phyloP scores from a whole-genome alignment of 1,140 invertebrate genomes.

The Scaptomyza graminum region DNA sequence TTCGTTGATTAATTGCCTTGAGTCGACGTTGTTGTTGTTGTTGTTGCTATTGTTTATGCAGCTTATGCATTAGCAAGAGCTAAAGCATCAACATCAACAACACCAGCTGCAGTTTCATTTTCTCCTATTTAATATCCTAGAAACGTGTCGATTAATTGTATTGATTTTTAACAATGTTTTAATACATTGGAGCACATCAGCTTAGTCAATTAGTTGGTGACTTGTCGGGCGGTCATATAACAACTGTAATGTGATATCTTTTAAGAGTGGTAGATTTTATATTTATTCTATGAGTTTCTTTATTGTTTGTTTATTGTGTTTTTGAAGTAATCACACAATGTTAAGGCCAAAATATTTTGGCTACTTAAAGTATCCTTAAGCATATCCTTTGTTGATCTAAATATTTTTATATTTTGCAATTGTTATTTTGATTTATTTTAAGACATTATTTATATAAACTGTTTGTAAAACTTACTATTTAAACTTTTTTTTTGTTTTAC shows the following conservation, averaged over 20 bases:
- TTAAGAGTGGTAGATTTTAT: too few species aligned
- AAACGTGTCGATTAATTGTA: conserved; percentile 60
- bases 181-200: conserved; percentile 5
- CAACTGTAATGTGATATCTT: too few species aligned
- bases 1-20: conserved; percentile 76
- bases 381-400: too few species aligned
- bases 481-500: background rate
- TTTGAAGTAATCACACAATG: too few species aligned
- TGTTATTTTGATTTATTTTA: too few species aligned
- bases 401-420: too few species aligned
- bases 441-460: too few species aligned
- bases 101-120: conserved; percentile 56
- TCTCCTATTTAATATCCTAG: conserved; percentile 72
- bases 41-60: conserved; percentile 24
- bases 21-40: conserved; percentile 17
- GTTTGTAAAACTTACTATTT: background rate
- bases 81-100: background rate
- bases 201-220: background rate
- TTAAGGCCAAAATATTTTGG: too few species aligned
- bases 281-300: too few species aligned
- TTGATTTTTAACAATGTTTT: conserved; percentile 16
- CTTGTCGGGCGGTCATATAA: background rate
- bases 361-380: too few species aligned
- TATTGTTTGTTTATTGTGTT: too few species aligned
- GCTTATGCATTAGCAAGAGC: conserved; percentile 21